Conservation (phyloP, 2,797 vertebrate species). For the Nasua narica region DNA sequence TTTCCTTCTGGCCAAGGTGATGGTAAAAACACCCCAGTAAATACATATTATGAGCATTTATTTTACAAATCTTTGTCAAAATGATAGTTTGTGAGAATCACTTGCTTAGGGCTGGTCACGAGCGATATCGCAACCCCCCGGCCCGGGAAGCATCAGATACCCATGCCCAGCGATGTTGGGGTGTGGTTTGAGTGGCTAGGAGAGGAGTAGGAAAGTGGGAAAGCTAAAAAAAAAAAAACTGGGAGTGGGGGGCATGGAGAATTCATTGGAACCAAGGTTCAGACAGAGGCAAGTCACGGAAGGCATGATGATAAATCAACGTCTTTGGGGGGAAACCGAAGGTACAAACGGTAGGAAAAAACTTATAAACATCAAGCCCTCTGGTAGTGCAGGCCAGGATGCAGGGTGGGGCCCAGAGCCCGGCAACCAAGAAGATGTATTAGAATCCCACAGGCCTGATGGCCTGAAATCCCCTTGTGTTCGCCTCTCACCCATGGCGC, state of each 20-base stretch:
- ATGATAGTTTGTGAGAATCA: background rate
- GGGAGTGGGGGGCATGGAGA: background rate
- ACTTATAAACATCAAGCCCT: background rate
- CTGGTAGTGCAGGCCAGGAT: background rate
- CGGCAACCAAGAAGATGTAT: background rate
- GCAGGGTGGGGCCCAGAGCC: background rate
- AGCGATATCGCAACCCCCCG: background rate
- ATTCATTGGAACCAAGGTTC: background rate
- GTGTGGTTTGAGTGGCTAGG: background rate
- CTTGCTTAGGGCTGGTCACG: background rate
- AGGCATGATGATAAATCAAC: background rate
- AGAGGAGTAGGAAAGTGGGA: background rate
- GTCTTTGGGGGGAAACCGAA: background rate
- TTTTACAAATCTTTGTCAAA: background rate
- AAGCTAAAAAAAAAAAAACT: background rate
- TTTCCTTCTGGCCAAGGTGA: conserved; percentile 4
- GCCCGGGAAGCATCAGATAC: background rate
- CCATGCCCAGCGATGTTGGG: background rate
- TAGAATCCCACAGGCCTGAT: background rate
- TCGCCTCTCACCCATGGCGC: background rate
- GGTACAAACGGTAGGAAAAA: background rate
- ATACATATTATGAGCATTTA: background rate
- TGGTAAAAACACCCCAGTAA: background rate
- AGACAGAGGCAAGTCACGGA: background rate
- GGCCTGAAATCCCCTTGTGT: background rate